Base-by-base conservation (phyloP, 2,113 vertebrate genomes). In the Anguilla rostrata region DNA sequence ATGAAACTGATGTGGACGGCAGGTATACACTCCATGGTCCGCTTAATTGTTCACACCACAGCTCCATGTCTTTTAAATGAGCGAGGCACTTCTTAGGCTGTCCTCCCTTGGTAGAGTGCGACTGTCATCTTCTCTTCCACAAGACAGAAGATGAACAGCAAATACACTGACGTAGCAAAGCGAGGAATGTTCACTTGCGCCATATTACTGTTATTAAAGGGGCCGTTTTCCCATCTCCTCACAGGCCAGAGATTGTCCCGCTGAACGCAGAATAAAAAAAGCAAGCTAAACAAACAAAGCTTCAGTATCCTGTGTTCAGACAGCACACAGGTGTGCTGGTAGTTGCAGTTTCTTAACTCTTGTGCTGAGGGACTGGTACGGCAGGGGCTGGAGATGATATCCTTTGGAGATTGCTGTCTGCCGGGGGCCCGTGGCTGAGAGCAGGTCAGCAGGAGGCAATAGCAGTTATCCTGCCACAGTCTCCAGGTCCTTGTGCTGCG, bases 1-100 rank as follows among this genome's bases (percentile, higher is more conserved):
- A 9, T 85, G 46, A 39, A 20, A 83, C 41, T 49, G 39, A 53
- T 83, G 46, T 56, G 46, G 46, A 46, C 81, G 1, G 43, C n/a
- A 29, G 0, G 43, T 53, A 16, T 22, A 34, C 43, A 78, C 15
- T 79, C 12, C 49, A n/a, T n/a, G 34, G 71, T 12, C n/a, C n/a
- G 11, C 26, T 78, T 53, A 78, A 78, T 46, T 85, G 43, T 43
- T 34, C 84, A 53, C 41, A 8, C 66, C 39, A 71, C 46, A 71
- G 41, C 34, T 53, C 84, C 46, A 34, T 29, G 40, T 39, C 84
- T 85, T 78, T 78, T 43, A 79, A 85, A 78, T 41, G 80, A 81
- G 80, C 39, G 43, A 49, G 84, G 46, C 66, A 84, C 29, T 71
- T 84, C 3, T 78, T 56, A 56, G 20, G 71, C n/a, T 78, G 20